phyloP scores from a whole-genome alignment of 2,113 vertebrate genomes.

The Xiphorhynchus elegans region DNA sequence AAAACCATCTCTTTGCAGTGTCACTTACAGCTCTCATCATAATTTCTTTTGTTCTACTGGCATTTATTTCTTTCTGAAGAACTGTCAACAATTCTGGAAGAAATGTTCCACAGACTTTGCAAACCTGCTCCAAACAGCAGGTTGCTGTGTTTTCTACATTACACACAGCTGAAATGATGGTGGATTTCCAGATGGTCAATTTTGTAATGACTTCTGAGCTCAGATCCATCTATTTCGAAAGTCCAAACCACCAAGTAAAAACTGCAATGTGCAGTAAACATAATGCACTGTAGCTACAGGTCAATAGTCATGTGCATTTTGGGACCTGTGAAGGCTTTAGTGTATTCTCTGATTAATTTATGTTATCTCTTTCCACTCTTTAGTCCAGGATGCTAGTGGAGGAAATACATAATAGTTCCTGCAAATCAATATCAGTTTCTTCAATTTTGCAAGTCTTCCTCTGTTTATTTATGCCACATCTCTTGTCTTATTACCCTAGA shows the following conservation, averaged over 20 bases:
- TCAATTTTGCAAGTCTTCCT: neutral
- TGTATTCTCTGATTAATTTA: neutral
- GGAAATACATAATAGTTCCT: neutral
- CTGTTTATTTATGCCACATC: neutral
- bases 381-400: neutral
- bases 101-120: neutral
- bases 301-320: neutral
- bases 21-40: neutral
- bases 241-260: neutral
- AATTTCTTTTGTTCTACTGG: neutral
- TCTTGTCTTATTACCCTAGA: neutral
- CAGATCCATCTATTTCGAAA: neutral
- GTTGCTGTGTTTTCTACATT: neutral
- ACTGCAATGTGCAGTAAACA: neutral
- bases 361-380: neutral
- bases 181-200: neutral
- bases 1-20: neutral
- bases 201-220: neutral
- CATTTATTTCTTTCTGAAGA: neutral
- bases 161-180: neutral
- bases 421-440: neutral
- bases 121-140: neutral
- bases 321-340: neutral
- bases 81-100: neutral
- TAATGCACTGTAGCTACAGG: neutral